Conservation (phyloP, 1,140 invertebrate species). For the Archivesica marissinica region DNA sequence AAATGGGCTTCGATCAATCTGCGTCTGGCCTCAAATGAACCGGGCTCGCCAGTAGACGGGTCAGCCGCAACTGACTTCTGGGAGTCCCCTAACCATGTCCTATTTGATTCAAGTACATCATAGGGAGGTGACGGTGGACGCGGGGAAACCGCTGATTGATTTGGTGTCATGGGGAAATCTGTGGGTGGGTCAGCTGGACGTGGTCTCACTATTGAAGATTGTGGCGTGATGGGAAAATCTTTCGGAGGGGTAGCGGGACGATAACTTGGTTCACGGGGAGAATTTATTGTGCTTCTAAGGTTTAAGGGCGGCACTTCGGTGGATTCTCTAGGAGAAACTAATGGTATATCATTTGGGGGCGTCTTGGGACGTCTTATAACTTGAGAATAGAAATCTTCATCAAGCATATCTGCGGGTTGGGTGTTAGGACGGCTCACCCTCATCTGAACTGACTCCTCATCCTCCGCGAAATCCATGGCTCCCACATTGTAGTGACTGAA, state of each 20-base stretch:
- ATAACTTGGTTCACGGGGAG: slow-evolving; percentile 34
- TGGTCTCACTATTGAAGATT: slow-evolving; percentile 32
- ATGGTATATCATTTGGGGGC: slow-evolving; percentile 53
- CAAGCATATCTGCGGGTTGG: slow-evolving; percentile 26
- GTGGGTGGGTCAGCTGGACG: slow-evolving; percentile 17
- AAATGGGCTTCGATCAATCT: slow-evolving; percentile 51
- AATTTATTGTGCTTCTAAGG: slow-evolving; percentile 33
- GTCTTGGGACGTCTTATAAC: slow-evolving; percentile 31
- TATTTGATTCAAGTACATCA: slow-evolving; percentile 26
- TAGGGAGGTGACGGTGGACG: slow-evolving; percentile 28
- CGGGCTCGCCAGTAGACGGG: slow-evolving; percentile 29
- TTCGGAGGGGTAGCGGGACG: slow-evolving; percentile 33
- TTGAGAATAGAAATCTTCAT: slow-evolving; percentile 23
- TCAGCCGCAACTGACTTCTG: slow-evolving; percentile 33
- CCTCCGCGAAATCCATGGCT: slow-evolving; percentile 32
- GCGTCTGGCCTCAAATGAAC: slow-evolving; percentile 43
- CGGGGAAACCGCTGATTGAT: not conserved
- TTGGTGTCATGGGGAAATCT: slow-evolving; percentile 37
- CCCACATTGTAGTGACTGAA: slow-evolving; percentile 47
- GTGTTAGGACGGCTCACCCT: slow-evolving; percentile 44
- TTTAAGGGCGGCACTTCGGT: slow-evolving; percentile 51
- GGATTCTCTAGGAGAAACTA: slow-evolving; percentile 49
- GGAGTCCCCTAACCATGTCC: not conserved
- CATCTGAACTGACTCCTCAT: slow-evolving; percentile 50
- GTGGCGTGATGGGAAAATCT: slow-evolving; percentile 49